These are phyloP conservation scores for Callinectes sapidus DNA, from an alignment of 2,888 invertebrate genomes.

Conservation along the genomic window DNA sequence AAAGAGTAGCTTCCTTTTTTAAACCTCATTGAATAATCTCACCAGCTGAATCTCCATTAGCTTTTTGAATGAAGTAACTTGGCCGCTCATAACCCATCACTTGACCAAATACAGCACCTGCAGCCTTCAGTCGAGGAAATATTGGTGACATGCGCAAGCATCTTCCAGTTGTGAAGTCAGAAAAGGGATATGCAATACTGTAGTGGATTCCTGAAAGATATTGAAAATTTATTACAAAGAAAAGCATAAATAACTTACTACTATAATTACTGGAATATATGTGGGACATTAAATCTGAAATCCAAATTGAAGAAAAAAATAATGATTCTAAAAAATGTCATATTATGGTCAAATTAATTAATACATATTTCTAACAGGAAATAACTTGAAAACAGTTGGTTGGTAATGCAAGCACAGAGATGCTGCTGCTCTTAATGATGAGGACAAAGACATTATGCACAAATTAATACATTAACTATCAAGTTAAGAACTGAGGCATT, in stretches of 20 bases:
- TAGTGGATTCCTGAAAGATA: conserved; percentile 81
- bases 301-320: no score
- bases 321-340: no score
- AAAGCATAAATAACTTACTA: not conserved
- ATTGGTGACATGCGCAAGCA: conserved; percentile 96
- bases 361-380: no score
- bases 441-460: not conserved
- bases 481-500: not conserved
- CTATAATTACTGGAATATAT: not conserved
- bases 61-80: conserved; percentile 86
- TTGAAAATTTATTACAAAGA: not conserved
- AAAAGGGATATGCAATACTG: conserved; percentile 87
- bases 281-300: no score
- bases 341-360: no score
- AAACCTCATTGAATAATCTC: not conserved
- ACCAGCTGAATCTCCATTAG: conserved; percentile 48
- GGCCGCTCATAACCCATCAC: conserved; percentile 99
- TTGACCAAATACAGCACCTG: conserved; percentile 96
- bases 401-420: no score
- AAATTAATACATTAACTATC: not conserved
- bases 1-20: not conserved
- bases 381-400: no score
- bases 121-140: conserved; percentile 91
- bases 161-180: conserved; percentile 90
- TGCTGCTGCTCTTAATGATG: no score